Percentiles rank a stretch among this genome's conserved stretches.
Conservation (phyloP, 2,888 invertebrate species). For the Archaeoteleia sp. region DNA sequence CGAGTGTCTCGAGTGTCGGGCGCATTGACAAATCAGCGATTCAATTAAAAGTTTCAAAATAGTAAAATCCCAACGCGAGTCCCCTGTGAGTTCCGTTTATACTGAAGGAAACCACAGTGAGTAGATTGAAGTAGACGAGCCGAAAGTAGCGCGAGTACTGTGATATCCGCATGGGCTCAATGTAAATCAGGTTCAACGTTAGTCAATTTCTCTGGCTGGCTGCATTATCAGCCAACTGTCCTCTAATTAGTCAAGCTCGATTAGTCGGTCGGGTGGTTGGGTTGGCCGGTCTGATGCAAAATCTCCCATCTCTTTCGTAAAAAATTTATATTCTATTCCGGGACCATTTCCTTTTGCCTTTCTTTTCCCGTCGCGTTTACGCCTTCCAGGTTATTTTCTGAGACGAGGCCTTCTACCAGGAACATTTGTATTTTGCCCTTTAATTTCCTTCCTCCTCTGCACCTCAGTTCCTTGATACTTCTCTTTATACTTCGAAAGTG, state of each 20-base stretch:
- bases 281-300: conserved; percentile 36
- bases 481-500: conserved; percentile 23
- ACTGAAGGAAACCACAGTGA: conserved; percentile 32
- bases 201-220: conserved; percentile 66
- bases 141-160: conserved; percentile 30
- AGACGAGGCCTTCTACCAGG: conserved; percentile 26
- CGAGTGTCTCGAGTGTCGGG: conserved; percentile 19
- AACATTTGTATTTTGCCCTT: conserved; percentile 44
- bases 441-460: conserved; percentile 37
- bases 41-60: conserved; percentile 55
- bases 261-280: conserved; percentile 60
- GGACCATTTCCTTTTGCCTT: conserved; percentile 44
- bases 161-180: conserved; percentile 51
- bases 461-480: conserved; percentile 51
- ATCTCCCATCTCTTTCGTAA: conserved; percentile 40
- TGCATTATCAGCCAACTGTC: conserved; percentile 69
- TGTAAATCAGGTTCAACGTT: conserved; percentile 69
- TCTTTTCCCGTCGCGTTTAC: conserved; percentile 27
- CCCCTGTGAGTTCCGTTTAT: conserved; percentile 27
- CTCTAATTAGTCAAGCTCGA: conserved; percentile 72
- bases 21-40: conserved; percentile 55
- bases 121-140: conserved; percentile 34
- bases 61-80: conserved; percentile 32
- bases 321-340: conserved; percentile 55
- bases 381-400: conserved; percentile 10